phyloP scores from a whole-genome alignment of 2,113 vertebrate genomes.

The Heterochromis multidens region DNA sequence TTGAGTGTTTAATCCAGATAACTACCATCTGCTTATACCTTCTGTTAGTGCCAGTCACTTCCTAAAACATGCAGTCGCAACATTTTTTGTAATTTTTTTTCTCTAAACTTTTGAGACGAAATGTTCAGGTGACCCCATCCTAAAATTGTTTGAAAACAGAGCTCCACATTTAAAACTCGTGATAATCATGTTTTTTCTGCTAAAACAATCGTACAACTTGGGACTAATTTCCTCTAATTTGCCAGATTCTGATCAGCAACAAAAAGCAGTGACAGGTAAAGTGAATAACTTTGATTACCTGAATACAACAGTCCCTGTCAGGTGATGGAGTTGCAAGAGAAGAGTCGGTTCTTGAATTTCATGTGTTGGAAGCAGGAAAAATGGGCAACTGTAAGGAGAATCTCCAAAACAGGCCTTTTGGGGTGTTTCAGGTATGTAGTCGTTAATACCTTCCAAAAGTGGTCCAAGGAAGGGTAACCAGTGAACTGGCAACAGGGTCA shows the following conservation, averaged over 20 bases:
- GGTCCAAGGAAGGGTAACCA: background rate
- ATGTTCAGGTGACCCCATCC: fast-evolving
- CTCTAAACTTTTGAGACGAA: background rate
- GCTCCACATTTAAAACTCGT: fast-evolving
- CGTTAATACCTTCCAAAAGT: too few species aligned
- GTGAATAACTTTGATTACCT: background rate
- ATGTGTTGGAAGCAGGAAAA: background rate
- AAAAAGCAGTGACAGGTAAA: background rate
- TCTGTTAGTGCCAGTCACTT: background rate
- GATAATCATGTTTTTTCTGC: background rate
- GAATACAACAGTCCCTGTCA: background rate
- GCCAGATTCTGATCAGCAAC: background rate
- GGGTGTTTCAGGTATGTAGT: too few species aligned
- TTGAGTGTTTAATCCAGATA: background rate
- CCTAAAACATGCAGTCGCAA: background rate
- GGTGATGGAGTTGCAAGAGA: background rate
- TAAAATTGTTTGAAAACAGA: background rate
- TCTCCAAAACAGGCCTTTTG: too few species aligned
- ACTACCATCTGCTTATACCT: slow-evolving; percentile 1
- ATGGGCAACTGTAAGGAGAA: too few species aligned
- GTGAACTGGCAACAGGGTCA: background rate
- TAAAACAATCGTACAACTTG: background rate
- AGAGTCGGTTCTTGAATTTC: too few species aligned
- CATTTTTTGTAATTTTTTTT: background rate
- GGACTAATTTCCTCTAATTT: background rate